Conservation (phyloP, 2,113 vertebrate species). For the Accipiter virgatus region DNA sequence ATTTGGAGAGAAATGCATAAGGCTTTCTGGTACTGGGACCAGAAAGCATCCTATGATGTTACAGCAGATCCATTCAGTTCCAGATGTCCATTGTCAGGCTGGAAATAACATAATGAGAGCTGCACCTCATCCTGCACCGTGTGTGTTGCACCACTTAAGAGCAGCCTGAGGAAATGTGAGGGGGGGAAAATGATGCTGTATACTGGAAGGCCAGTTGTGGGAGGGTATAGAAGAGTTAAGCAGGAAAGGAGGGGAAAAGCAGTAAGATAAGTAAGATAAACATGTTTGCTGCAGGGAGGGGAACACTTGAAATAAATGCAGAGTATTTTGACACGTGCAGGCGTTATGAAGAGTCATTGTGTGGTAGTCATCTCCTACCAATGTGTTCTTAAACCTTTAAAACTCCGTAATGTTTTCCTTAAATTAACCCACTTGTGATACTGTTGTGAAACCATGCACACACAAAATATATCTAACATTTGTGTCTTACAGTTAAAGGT, state of each 20-base stretch:
- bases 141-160: neutral
- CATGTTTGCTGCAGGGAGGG: neutral
- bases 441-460: neutral
- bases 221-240: neutral
- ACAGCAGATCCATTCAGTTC: neutral
- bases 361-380: neutral
- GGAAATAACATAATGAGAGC: neutral
- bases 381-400: neutral
- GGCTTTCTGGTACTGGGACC: neutral
- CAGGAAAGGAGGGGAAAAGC: neutral
- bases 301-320: neutral
- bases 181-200: neutral
- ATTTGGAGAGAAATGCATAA: neutral
- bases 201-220: neutral
- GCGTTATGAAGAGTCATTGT: neutral
- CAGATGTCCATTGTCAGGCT: neutral
- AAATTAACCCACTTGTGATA: neutral
- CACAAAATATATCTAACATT: neutral
- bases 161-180: neutral
- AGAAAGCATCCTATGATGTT: neutral
- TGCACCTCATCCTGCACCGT: neutral
- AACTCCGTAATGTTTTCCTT: neutral
- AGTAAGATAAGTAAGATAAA: neutral
- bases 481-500: neutral
- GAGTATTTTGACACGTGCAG: neutral